phyloP scores from a whole-genome alignment of 64 coral and sea anemone genomes.

The Platygyra sinensis region DNA sequence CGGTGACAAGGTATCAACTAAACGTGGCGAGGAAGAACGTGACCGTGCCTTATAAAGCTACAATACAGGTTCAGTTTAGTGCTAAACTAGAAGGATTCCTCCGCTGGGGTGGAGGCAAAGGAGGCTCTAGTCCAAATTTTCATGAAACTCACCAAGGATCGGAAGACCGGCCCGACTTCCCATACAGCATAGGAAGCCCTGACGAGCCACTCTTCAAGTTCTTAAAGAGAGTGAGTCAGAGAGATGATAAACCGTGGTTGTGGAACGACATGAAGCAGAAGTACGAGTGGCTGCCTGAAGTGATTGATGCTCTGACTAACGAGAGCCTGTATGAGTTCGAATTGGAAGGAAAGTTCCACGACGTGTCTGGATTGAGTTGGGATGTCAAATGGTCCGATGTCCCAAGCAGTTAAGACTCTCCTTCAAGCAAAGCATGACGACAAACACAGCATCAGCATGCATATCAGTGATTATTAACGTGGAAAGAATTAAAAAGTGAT shows the following conservation, averaged over 20 bases:
- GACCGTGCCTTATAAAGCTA: too few species aligned
- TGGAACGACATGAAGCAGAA: conserved; percentile 60
- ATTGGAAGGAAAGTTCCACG: conserved; percentile 59
- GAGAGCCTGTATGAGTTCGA: conserved; percentile 68
- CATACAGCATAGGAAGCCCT: conserved; percentile 20
- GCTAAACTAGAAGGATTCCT: conserved; percentile 73
- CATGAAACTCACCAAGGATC: conserved; percentile 29
- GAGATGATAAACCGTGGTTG: conserved; percentile 45
- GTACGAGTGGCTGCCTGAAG: neutral
- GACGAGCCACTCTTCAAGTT: conserved; percentile 37
- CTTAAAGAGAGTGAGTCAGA: conserved; percentile 48
- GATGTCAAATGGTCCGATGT: conserved; percentile 39
- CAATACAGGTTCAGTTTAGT: too few species aligned
- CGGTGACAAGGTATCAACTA: neutral
- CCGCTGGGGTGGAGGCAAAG: conserved; percentile 69
- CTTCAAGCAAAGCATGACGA: too few species aligned
- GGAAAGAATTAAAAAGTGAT: too few species aligned
- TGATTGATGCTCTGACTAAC: conserved; percentile 15
- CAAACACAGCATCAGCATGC: too few species aligned
- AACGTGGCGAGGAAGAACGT: too few species aligned
- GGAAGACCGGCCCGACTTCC: conserved; percentile 3
- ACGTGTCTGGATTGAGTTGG: conserved; percentile 40
- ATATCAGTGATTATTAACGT: too few species aligned
- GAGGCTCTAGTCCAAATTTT: conserved; percentile 35
- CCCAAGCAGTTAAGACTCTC: neutral